Percentiles rank a stretch among this genome's conserved stretches.
Conservation (phyloP, 2,888 invertebrate species). For the Apotomis capreana region DNA sequence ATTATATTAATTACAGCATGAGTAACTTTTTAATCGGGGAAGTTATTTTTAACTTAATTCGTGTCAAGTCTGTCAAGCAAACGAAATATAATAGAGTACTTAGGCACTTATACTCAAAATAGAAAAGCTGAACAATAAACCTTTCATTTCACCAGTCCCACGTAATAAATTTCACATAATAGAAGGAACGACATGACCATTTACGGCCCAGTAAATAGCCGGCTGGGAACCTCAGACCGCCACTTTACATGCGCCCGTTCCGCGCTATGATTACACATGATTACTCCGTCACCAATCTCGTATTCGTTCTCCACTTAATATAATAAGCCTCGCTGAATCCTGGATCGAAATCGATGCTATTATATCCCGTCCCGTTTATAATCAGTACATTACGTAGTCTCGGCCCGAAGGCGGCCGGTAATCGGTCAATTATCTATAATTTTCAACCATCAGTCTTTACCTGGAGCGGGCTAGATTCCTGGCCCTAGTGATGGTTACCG, state of each 20-base stretch:
- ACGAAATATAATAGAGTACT: conserved; percentile 18
- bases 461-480: conserved; percentile 66
- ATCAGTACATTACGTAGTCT: conserved; percentile 69
- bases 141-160: conserved; percentile 41
- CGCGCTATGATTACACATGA: conserved; percentile 74
- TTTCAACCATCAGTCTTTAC: conserved; percentile 81
- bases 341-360: conserved; percentile 79
- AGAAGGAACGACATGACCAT: conserved; percentile 54
- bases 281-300: conserved; percentile 78
- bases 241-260: conserved; percentile 49
- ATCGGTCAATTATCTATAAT: conserved; percentile 82
- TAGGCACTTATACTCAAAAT: conserved; percentile 18
- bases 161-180: conserved; percentile 48
- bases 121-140: conserved; percentile 37
- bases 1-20: too few relatives aligned
- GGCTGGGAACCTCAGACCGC: conserved; percentile 51
- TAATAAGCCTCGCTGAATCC: conserved; percentile 80
- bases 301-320: conserved; percentile 80
- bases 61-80: conserved; percentile 2
- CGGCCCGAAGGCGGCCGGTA: conserved; percentile 68
- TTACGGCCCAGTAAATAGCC: conserved; percentile 51
- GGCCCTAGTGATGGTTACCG: conserved; percentile 64
- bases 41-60: conserved; percentile 10
- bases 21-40: not conserved
- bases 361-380: conserved; percentile 78